Percentiles rank a stretch among this genome's conserved stretches.
Conservation (phyloP, 2,113 vertebrate genomes). For the Sander lucioperca region DNA sequence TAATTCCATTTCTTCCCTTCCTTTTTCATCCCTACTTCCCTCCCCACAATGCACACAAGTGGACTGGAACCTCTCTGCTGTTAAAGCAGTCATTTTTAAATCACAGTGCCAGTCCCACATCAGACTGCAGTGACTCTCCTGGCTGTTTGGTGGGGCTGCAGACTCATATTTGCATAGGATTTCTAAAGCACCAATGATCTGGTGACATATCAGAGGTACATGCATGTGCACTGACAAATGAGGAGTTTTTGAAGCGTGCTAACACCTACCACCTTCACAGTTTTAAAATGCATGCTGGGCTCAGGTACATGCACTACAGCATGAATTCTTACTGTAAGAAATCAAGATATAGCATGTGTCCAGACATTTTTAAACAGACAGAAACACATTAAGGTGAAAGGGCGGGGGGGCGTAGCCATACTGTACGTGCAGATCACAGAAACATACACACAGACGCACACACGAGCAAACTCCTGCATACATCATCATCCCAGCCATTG, state of each 20-base stretch:
- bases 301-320: not conserved
- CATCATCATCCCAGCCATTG: constrained; percentile 54
- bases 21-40: too few species aligned
- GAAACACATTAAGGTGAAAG: not conserved
- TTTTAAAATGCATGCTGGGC: not conserved
- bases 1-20: too few species aligned
- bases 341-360: not conserved
- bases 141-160: too few species aligned
- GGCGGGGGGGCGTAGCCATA: too few species aligned
- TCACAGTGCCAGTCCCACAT: too few species aligned
- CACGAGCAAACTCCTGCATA: not conserved
- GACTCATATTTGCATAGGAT: too few species aligned
- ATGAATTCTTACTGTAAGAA: not conserved
- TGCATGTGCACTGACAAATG: not conserved
- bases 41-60: too few species aligned
- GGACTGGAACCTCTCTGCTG: too few species aligned
- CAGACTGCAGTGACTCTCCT: too few species aligned
- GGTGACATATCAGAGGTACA: not conserved
- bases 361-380: not conserved
- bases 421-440: not conserved
- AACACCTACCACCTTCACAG: not conserved
- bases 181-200: not conserved
- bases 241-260: not conserved
- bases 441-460: constrained; percentile 7
- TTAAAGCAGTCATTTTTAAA: too few species aligned